Conservation (phyloP, 1,140 invertebrate genomes). For the Habropoda laboriosa region DNA sequence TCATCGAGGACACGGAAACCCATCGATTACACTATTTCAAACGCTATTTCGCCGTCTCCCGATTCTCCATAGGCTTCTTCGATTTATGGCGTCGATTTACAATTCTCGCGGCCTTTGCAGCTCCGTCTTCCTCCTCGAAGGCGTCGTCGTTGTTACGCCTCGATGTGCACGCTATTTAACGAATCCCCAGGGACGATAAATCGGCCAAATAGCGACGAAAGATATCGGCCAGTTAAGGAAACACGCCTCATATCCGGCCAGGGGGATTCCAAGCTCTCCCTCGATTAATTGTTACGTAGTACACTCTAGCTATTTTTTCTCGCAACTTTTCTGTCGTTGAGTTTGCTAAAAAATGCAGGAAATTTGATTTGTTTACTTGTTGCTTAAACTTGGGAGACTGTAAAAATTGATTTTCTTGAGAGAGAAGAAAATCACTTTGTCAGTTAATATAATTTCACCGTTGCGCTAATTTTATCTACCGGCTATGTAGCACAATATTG, state of each 20-base stretch:
- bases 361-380: too few relatives aligned
- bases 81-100: constrained; percentile 43
- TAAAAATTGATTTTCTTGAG: too few relatives aligned
- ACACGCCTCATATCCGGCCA: constrained; percentile 27
- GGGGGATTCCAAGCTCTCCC: not conserved
- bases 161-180: constrained; percentile 34
- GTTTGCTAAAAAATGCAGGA: too few relatives aligned
- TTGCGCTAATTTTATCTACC: too few relatives aligned
- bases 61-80: not conserved
- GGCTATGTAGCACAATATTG: too few relatives aligned
- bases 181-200: constrained; percentile 26
- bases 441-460: too few relatives aligned
- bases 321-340: too few relatives aligned
- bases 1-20: constrained; percentile 56
- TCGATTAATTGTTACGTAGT: too few relatives aligned
- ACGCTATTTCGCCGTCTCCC: constrained; percentile 7
- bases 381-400: too few relatives aligned
- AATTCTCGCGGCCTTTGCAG: constrained; percentile 43
- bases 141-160: constrained; percentile 19
- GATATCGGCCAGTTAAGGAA: constrained; percentile 39
- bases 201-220: constrained; percentile 8
- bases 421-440: too few relatives aligned
- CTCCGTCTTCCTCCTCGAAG: not conserved
- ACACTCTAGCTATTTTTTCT: too few relatives aligned
- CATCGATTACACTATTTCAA: constrained; percentile 59